A percentile compares a stretch with the other conserved stretches of the same genome.
phyloP scores from a whole-genome alignment of 2,888 invertebrate species.

The Macropis europaea region DNA sequence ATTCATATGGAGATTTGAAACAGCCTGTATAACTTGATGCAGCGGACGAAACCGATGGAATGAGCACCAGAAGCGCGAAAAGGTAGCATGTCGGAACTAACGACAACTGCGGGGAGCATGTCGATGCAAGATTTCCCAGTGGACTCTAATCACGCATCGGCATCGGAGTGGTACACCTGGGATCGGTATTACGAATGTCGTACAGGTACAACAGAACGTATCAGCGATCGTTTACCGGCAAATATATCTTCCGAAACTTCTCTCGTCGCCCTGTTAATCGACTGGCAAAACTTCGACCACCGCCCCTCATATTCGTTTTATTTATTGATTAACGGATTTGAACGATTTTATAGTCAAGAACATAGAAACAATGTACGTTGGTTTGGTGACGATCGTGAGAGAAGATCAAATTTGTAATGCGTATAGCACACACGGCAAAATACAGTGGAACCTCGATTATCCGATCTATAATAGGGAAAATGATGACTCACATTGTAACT shows the following conservation, averaged over 20 bases:
- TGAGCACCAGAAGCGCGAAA: constrained; percentile 44
- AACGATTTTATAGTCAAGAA: no score
- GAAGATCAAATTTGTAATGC: no score
- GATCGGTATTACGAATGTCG: constrained; percentile 35
- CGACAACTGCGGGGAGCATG: constrained; percentile 60
- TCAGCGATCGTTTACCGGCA: constrained; percentile 15
- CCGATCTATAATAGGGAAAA: no score
- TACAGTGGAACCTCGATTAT: no score
- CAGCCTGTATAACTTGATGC: not conserved
- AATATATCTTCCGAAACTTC: not conserved
- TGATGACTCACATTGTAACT: no score
- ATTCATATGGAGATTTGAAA: no score
- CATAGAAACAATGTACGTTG: no score
- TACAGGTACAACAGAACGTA: not conserved
- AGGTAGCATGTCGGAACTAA: constrained; percentile 33
- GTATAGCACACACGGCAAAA: no score
- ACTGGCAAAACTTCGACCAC: not conserved
- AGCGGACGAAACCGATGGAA: constrained; percentile 26
- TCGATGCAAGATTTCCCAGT: constrained; percentile 75
- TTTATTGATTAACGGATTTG: not conserved
- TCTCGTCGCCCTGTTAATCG: not conserved
- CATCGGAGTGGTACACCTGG: constrained; percentile 69
- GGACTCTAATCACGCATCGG: constrained; percentile 76
- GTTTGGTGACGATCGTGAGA: no score
- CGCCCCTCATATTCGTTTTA: no score